phyloP scores from a whole-genome alignment of 2,113 vertebrate species.

The Poecilia latipinna region DNA sequence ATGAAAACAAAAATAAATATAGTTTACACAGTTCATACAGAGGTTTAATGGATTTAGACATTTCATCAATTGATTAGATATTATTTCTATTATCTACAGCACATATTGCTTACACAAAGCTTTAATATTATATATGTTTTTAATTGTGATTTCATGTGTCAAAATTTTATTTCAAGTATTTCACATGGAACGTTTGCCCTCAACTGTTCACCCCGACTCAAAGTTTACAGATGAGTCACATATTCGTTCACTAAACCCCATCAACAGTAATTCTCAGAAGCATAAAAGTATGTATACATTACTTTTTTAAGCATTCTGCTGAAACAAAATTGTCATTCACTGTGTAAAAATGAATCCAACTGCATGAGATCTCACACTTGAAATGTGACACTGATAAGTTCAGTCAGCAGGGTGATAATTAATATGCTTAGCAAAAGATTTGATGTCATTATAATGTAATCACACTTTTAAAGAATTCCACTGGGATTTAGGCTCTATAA shows the following conservation, averaged over 20 bases:
- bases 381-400: conserved; percentile 41
- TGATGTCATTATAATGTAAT: conserved; percentile 56
- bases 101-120: too few relatives aligned
- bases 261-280: conserved; percentile 8
- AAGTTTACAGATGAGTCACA: conserved; percentile 29
- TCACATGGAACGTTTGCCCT: too few relatives aligned
- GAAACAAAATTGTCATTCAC: conserved; percentile 27
- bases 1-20: too few relatives aligned
- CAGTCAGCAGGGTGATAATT: conserved; percentile 61
- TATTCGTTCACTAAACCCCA: conserved; percentile 44
- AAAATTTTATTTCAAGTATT: too few relatives aligned
- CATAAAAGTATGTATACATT: conserved; percentile 30
- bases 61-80: too few relatives aligned
- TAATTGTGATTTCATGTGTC: too few relatives aligned
- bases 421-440: conserved; percentile 58
- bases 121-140: too few relatives aligned
- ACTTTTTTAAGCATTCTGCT: conserved; percentile 18
- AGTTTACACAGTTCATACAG: too few relatives aligned
- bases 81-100: too few relatives aligned
- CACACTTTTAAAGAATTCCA: conserved; percentile 43
- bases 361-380: conserved; percentile 43
- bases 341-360: conserved; percentile 28
- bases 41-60: too few relatives aligned
- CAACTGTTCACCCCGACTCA: neutral
- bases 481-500: conserved; percentile 41